Base-by-base conservation (phyloP, 2,888 invertebrate genomes). In the Cantharis nigra region DNA sequence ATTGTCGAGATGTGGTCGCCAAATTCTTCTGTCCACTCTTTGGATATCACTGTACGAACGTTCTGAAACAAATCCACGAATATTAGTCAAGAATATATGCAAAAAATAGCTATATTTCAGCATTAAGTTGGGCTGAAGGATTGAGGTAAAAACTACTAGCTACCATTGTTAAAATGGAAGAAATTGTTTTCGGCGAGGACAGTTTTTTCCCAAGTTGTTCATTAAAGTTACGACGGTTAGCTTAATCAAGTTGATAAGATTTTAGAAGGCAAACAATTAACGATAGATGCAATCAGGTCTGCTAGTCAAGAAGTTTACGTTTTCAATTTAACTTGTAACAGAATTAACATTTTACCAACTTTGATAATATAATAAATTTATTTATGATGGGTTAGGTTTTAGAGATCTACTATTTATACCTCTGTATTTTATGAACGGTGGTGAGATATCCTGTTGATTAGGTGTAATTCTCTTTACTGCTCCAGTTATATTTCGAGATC, bases 21-120 rank as follows among this genome's bases (percentile, higher is more conserved):
- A 87, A 65, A 85, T 84, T 80, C 86, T 83, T 71, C 86, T 84
- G 79, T 88, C 88, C 69, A 89, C 87, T 80, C 90, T 89, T 85
- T 91, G 90, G 81, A 91, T 91, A 85, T 91, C 91, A 82, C 91
- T 91, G 83, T 91, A 90, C 71, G 91, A 91, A 85, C 91, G 91
- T 87, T 91, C 91, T 91, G 87, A 74, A 89, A 88, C 69, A 73
- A 79, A 69, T 13, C 11, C 13, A 33, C 13, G 11, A 33, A 13
- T 5, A 2, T 20, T 20, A 20, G 20, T 20, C 20, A 20, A 20
- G 20, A 20, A 20, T 3, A 23, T 23, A 23, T 1, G 1, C 3
- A 23, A 23, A 23, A 5, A 5, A 20, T 20, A 20, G 20, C 20
- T 3, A 3, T 3, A 3, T 20, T 20, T 20, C 20, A 3, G 20